These are phyloP conservation scores for Ctenomys sociabilis DNA, from an alignment of 2,113 vertebrate genomes.

Conservation along the genomic window DNA sequence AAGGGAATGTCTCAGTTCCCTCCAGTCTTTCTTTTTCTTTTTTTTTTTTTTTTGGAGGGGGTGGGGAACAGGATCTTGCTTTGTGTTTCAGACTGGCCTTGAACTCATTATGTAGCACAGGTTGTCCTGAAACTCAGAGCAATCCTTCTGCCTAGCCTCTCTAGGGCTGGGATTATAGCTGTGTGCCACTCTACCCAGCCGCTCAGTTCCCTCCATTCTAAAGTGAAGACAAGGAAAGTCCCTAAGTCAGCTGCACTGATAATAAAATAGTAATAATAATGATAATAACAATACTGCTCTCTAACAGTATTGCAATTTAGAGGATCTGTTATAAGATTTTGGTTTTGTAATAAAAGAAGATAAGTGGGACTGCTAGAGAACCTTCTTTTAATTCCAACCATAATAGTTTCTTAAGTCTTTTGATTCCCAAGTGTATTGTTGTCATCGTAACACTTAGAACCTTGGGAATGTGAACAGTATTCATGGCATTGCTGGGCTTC, in stretches of 20 bases:
- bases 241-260: neutral
- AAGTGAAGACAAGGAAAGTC: neutral
- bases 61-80: neutral
- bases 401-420: constrained; percentile 16
- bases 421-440: constrained; percentile 40
- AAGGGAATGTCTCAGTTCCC: constrained; percentile 11
- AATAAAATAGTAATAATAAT: no score
- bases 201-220: constrained; percentile 1
- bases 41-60: neutral
- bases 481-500: constrained; percentile 1
- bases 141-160: neutral
- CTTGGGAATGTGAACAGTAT: neutral
- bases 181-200: neutral
- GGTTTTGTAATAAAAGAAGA: constrained; percentile 30
- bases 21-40: no score
- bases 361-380: neutral
- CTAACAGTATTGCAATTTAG: neutral
- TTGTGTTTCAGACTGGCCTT: neutral
- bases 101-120: neutral
- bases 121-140: neutral
- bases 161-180: neutral
- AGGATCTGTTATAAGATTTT: constrained; percentile 30
- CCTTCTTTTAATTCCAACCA: neutral
- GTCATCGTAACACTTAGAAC: neutral
- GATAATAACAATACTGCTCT: neutral